phyloP scores from a whole-genome alignment of 2,113 vertebrate genomes.

The Bostrychus sinensis region DNA sequence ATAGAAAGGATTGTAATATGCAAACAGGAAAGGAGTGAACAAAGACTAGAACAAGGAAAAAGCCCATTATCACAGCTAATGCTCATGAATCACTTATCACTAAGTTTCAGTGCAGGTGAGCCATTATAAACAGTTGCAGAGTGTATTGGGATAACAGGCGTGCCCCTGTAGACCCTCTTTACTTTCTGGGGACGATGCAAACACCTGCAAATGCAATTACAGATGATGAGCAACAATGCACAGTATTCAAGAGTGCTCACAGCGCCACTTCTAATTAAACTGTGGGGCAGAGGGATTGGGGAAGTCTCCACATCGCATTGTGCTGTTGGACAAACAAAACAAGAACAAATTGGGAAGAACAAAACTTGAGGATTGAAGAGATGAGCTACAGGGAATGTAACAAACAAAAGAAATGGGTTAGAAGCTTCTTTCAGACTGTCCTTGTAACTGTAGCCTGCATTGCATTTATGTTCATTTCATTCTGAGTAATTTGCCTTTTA shows the following conservation, averaged over 20 bases:
- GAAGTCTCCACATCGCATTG: conserved; percentile 29
- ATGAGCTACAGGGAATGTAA: conserved; percentile 8
- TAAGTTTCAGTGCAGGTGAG: conserved; percentile 62
- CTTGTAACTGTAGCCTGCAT: not conserved
- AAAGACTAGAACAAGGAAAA: conserved; percentile 37
- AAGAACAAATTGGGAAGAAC: conserved; percentile 28
- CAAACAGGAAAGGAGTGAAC: conserved; percentile 6
- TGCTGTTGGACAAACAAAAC: conserved; percentile 49
- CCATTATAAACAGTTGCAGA: conserved; percentile 55
- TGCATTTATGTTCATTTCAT: no score
- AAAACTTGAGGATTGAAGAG: conserved; percentile 9
- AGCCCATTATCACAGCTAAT: conserved; percentile 62
- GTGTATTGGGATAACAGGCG: conserved; percentile 62
- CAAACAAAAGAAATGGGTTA: conserved; percentile 16
- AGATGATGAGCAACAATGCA: conserved; percentile 53
- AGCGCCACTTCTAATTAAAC: conserved; percentile 64
- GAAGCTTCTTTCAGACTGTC: no score
- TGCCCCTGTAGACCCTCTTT: conserved; percentile 45
- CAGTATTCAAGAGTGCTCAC: conserved; percentile 41
- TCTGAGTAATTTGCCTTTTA: no score
- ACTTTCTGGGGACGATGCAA: conserved; percentile 50
- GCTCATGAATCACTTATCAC: conserved; percentile 69
- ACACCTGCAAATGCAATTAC: conserved; percentile 67
- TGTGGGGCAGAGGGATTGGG: conserved; percentile 42
- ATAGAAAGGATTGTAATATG: conserved; percentile 6